Evolutionary conservation across 2,797 vertebrate species (phyloP).

Genomic region (Gymnopithys bicolor): DNA sequence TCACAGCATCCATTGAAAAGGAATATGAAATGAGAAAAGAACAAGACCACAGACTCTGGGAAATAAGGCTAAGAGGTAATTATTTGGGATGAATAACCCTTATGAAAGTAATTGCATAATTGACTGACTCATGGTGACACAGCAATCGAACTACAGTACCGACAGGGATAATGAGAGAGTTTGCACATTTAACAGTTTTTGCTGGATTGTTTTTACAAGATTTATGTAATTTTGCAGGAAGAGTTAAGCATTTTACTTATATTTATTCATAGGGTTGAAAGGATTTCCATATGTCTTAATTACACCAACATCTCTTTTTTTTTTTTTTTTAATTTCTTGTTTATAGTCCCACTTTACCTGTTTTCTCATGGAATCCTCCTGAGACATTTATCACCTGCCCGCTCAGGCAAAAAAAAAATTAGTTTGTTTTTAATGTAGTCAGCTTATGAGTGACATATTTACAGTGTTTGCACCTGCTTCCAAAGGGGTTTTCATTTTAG

Average conservation of each 20-base stretch:
- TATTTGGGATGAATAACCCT: background rate
- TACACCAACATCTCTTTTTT: background rate
- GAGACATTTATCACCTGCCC: background rate
- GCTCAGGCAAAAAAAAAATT: background rate
- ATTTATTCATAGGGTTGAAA: background rate
- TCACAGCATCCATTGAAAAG: background rate
- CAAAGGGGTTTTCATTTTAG: background rate
- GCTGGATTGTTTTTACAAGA: background rate
- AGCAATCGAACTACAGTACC: background rate
- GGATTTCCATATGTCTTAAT: background rate
- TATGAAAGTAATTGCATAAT: background rate
- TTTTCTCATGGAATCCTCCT: background rate
- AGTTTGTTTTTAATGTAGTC: background rate
- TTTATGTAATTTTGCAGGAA: background rate
- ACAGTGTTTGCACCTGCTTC: background rate
- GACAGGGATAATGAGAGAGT: background rate
- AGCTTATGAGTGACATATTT: background rate
- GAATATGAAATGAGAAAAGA: background rate
- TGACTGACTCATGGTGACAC: constrained; percentile 13
- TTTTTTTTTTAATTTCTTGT: background rate
- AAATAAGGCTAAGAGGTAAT: background rate
- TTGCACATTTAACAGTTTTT: background rate
- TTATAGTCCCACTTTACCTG: background rate
- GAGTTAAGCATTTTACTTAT: background rate
- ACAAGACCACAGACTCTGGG: background rate